Evolutionary conservation across 37 sponge, comb jelly and placozoan species (phyloP).

Genomic region (Halichondria panicea): DNA sequence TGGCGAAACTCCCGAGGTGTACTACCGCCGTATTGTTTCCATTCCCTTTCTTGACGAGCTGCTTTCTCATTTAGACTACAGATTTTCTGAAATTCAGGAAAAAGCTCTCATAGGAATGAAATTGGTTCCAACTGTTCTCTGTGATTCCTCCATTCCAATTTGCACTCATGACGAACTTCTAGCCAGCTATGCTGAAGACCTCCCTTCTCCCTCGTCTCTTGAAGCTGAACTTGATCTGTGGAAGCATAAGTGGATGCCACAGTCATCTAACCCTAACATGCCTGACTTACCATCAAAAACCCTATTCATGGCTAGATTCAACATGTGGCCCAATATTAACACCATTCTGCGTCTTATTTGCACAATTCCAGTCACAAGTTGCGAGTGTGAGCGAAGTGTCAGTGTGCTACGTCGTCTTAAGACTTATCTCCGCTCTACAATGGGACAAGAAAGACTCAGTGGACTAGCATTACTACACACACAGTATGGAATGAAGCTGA

Average conservation of each 20-base stretch:
- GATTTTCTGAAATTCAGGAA: constrained; percentile 27
- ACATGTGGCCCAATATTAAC: constrained; percentile 38
- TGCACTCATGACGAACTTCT: constrained; percentile 19
- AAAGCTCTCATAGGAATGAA: constrained; percentile 32
- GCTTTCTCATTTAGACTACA: constrained; percentile 21
- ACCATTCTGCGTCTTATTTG: constrained; percentile 9
- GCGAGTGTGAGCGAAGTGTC: constrained; percentile 38
- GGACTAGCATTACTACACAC: constrained; percentile 43
- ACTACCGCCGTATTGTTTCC: constrained; percentile 46
- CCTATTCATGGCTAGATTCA: constrained; percentile 20
- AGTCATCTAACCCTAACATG: neutral
- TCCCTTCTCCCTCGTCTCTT: constrained; percentile 19
- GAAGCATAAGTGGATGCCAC: constrained; percentile 20
- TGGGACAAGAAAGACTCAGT: constrained; percentile 43
- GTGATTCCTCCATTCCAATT: neutral
- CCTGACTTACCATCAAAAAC: constrained; percentile 31
- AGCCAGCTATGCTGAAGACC: constrained; percentile 29
- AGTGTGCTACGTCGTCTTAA: constrained; percentile 47
- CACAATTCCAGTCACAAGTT: constrained; percentile 37
- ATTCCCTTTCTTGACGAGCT: constrained; percentile 59
- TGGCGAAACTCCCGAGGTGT: constrained; percentile 50
- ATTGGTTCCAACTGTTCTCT: constrained; percentile 37
- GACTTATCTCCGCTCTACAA: constrained; percentile 38
- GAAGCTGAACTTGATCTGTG: constrained; percentile 50
- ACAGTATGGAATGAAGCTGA: constrained; percentile 20